These are phyloP conservation scores for Drosophila kohkoa DNA, from an alignment of 1,140 invertebrate genomes.

Conservation along the genomic window DNA sequence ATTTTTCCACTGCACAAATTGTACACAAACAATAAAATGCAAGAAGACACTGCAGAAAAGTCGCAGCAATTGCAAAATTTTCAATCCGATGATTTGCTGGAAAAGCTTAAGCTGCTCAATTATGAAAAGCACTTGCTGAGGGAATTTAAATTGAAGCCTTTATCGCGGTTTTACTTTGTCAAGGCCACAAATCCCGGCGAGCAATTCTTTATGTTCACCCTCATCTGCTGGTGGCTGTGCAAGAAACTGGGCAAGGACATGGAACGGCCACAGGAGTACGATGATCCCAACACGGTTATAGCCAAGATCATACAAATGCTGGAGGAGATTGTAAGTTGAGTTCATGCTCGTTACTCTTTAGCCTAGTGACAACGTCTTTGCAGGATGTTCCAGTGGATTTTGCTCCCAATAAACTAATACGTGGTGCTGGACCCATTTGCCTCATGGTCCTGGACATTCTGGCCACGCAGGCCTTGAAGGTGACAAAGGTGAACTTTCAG, in stretches of 20 bases:
- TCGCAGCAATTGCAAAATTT: slow-evolving; percentile 71
- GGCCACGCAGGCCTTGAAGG: slow-evolving; percentile 90
- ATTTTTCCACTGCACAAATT: slow-evolving; percentile 10
- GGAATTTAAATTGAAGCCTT: slow-evolving; percentile 93
- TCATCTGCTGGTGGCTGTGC: slow-evolving; percentile 96
- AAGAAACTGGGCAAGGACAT: slow-evolving; percentile 92
- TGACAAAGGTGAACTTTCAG: slow-evolving; percentile 76
- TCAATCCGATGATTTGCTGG: slow-evolving; percentile 86
- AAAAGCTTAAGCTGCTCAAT: slow-evolving; percentile 96
- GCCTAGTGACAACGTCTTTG: slow-evolving; percentile 31
- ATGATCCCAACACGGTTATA: slow-evolving; percentile 96
- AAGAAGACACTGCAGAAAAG: slow-evolving; percentile 60
- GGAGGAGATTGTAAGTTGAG: slow-evolving; percentile 87
- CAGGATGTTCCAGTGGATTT: slow-evolving; percentile 92
- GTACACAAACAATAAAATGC: slow-evolving; percentile 48
- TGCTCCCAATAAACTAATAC: slow-evolving; percentile 93
- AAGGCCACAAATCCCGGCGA: slow-evolving; percentile 96
- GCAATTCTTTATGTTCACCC: slow-evolving; percentile 97
- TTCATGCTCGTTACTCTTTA: neutral
- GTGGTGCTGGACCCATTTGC: slow-evolving; percentile 93
- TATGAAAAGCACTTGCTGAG: slow-evolving; percentile 95
- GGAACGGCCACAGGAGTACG: slow-evolving; percentile 94
- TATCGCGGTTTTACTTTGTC: slow-evolving; percentile 96
- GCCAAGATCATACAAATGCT: slow-evolving; percentile 92
- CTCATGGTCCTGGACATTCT: slow-evolving; percentile 92